A percentile compares a stretch with the other conserved stretches of the same genome.
Conservation (phyloP, 2,113 vertebrate genomes). For the Pterophyllum scalare region DNA sequence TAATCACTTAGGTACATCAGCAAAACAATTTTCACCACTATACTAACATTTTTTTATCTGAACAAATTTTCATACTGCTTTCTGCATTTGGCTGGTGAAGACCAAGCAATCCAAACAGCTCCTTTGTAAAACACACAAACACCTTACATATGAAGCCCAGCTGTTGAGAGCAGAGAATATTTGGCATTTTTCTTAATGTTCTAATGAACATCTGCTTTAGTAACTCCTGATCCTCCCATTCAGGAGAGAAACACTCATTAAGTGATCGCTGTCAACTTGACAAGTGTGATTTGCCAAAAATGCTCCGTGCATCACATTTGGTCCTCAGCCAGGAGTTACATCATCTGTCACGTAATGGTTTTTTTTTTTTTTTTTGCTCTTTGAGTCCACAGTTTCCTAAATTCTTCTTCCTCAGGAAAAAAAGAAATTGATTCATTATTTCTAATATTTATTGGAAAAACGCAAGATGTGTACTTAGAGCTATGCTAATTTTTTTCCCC, state of each 20-base stretch:
- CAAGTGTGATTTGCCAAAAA: background rate
- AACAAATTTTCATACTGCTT: too few relatives aligned
- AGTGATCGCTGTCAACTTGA: background rate
- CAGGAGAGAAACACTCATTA: background rate
- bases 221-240: slow-evolving; percentile 4
- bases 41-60: too few relatives aligned
- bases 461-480: background rate
- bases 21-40: background rate
- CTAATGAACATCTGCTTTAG: slow-evolving; percentile 38
- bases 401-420: background rate
- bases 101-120: background rate
- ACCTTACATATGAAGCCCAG: background rate
- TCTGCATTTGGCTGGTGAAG: background rate
- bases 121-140: background rate
- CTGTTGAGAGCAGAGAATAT: slow-evolving; percentile 33
- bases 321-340: background rate
- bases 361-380: background rate
- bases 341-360: background rate
- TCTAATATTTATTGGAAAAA: background rate
- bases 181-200: slow-evolving; percentile 41
- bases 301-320: background rate
- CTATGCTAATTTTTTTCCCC: background rate
- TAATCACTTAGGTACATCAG: background rate
- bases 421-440: background rate
- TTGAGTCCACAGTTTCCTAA: background rate